Percentiles rank a stretch among this genome's conserved stretches.
phyloP scores from a whole-genome alignment of 2,888 invertebrate genomes.

The Glomeris marginata region DNA sequence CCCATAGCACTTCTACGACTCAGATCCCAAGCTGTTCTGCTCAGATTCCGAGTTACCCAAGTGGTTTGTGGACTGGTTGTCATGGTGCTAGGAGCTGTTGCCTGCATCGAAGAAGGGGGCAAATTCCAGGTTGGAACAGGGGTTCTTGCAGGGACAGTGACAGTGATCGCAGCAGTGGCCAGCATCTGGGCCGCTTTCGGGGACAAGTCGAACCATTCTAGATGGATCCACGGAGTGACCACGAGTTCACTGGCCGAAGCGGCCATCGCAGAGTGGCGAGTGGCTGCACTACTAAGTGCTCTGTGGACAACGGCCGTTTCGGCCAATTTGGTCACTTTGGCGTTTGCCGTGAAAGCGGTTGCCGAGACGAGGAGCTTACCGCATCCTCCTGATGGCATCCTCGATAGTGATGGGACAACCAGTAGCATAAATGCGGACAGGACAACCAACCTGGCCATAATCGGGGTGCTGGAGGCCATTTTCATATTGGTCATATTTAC shows the following conservation, averaged over 20 bases:
- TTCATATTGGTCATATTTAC: no score
- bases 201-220: neutral
- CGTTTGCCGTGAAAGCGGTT: conserved; percentile 9
- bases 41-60: conserved; percentile 16
- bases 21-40: conserved; percentile 8
- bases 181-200: conserved; percentile 10
- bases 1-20: no score
- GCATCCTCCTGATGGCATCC: no score
- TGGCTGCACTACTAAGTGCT: conserved; percentile 2
- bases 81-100: conserved; percentile 14
- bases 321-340: conserved; percentile 11
- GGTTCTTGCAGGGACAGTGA: conserved; percentile 7
- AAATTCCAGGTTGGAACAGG: conserved; percentile 10
- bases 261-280: no score
- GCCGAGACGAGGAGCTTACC: no score
- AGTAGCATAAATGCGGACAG: no score
- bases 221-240: conserved; percentile 9
- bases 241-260: neutral
- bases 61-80: conserved; percentile 15
- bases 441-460: conserved; percentile 3
- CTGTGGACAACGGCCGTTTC: conserved; percentile 9
- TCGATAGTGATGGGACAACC: no score
- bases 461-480: conserved; percentile 4
- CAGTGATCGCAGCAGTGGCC: conserved; percentile 9
- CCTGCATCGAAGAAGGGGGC: conserved; percentile 15